Percentiles rank a stretch among this genome's conserved stretches.
Evolutionary conservation across 2,797 vertebrate genomes (phyloP).

Genomic region (Cuculus canorus): DNA sequence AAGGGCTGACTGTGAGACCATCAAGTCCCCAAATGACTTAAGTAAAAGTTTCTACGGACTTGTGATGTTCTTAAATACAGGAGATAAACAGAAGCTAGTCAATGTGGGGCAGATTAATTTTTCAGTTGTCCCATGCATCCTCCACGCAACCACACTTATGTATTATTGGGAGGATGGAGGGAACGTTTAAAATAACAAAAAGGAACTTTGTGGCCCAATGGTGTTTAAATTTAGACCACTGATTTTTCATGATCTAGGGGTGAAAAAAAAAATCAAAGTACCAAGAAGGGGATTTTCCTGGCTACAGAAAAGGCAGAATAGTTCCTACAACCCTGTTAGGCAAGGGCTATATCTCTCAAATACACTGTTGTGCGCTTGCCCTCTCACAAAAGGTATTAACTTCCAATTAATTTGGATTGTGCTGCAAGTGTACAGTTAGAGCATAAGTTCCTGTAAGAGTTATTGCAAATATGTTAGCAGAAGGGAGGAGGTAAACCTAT

Average conservation of each 20-base stretch:
- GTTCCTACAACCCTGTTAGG: background rate
- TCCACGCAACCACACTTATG: background rate
- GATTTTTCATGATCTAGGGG: background rate
- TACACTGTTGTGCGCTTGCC: background rate
- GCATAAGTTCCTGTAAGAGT: background rate
- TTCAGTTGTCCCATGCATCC: background rate
- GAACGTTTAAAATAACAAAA: background rate
- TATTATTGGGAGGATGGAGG: background rate
- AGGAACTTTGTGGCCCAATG: background rate
- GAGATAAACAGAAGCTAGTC: background rate
- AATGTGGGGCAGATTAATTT: accelerated
- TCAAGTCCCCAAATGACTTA: no score
- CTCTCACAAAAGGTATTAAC: background rate
- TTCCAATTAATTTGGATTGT: background rate
- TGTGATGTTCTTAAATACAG: background rate
- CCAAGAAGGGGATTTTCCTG: background rate
- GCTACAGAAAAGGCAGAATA: background rate
- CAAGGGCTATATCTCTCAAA: background rate
- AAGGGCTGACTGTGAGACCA: background rate
- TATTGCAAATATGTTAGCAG: background rate
- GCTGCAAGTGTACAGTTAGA: background rate
- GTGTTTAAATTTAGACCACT: background rate
- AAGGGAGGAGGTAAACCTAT: background rate
- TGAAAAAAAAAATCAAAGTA: background rate
- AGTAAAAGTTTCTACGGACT: background rate